Base-by-base conservation (phyloP, 2,888 invertebrate genomes). In the Trissoscelio sp. region DNA sequence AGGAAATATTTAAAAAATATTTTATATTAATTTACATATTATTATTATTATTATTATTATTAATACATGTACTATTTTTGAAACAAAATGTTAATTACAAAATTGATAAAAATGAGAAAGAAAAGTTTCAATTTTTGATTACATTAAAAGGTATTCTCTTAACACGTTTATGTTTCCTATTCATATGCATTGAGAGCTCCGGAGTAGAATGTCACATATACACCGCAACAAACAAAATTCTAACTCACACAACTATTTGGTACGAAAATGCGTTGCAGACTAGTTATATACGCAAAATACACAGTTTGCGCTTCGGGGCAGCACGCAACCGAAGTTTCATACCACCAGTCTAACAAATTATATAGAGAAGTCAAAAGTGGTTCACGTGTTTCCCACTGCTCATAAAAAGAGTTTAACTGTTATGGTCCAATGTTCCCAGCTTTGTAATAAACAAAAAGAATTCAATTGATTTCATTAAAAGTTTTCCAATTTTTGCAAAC, bases 241-340 rank as follows among this genome's bases (percentile, higher is more conserved):
- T 53, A 53, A 66, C 66, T 53, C 39, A 66, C 53, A 53, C 53
- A 55, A 67, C 57, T 69, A 69, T 69, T 67, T 55, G 28, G 6
- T 42, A 44, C 44, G 69, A 69, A 69, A 69, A 69, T 69, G 20
- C 57, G 34, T 67, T 46, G 12, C 46, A 6, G 69, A 22, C 57
- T 57, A 57, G 69, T 69, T 69, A 46, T 69, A 69, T 16, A n/a
- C n/a, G 20, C 46, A 57, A 44, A 46, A 69, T 28, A 67, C 46
- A 24, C 20, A 69, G 69, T 69, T 69, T 57, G 57, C 57, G 34
- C 34, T 57, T 34, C 14, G 6, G 14, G 46, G 22, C 20, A 55
- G 20, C 31, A 31, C 53, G 28, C 16, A 55, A 14, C 39, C n/a
- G 11, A 57, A 57, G 57, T 57, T 37, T 39, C 57, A 57, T 57